Evolutionary conservation across 1,140 invertebrate genomes (phyloP).

Genomic region (Nixonia krombeini): DNA sequence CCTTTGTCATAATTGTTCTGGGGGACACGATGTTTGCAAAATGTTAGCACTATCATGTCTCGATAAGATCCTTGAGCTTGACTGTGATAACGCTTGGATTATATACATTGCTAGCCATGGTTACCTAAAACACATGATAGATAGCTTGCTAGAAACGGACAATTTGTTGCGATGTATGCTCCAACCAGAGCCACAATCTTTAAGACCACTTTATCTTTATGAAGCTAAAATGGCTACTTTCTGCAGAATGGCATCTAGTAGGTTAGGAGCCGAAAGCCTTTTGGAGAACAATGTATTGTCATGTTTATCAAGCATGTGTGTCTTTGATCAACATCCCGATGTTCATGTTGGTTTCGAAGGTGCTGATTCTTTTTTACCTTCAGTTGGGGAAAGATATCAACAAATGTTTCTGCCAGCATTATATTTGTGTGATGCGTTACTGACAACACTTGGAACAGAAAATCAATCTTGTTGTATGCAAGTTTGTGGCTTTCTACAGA

Average conservation of each 20-base stretch:
- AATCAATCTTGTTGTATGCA: constrained; percentile 86
- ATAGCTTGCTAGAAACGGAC: constrained; percentile 84
- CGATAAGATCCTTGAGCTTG: constrained; percentile 83
- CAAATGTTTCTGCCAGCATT: constrained; percentile 86
- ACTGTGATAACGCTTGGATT: constrained; percentile 82
- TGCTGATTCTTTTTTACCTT: constrained; percentile 74
- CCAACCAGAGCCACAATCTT: constrained; percentile 77
- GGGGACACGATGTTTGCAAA: constrained; percentile 89
- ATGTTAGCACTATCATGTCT: constrained; percentile 88
- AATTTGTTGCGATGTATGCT: constrained; percentile 79
- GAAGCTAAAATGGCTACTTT: constrained; percentile 90
- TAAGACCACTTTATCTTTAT: constrained; percentile 87
- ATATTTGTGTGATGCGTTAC: constrained; percentile 83
- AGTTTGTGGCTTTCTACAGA: constrained; percentile 83
- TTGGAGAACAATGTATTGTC: constrained; percentile 82
- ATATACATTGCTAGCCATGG: constrained; percentile 83
- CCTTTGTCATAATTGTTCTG: constrained; percentile 87
- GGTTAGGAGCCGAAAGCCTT: constrained; percentile 82
- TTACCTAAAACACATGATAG: constrained; percentile 87
- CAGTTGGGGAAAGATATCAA: constrained; percentile 79
- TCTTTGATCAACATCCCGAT: constrained; percentile 84
- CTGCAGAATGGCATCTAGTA: constrained; percentile 79
- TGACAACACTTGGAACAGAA: constrained; percentile 85
- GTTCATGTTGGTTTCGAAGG: constrained; percentile 69
- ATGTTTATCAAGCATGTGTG: constrained; percentile 82